phyloP scores from a whole-genome alignment of 2,888 invertebrate species.

The Hartigia nigra region DNA sequence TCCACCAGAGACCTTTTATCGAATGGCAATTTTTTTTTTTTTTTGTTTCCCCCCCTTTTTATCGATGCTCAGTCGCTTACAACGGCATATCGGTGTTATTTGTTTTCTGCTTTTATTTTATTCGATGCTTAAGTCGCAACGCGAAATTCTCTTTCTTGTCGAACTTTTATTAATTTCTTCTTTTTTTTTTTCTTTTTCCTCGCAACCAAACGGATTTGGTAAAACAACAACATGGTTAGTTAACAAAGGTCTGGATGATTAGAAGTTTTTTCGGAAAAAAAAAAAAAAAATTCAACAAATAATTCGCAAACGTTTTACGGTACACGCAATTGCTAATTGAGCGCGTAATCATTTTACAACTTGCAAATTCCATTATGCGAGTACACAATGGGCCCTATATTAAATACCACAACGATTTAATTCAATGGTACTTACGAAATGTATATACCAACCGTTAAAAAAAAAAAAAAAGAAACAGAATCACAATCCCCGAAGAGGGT shows the following conservation, averaged over 20 bases:
- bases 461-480: not conserved
- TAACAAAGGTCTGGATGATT: too few species aligned
- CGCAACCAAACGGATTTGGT: too few species aligned
- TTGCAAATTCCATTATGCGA: not conserved
- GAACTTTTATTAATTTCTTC: too few species aligned
- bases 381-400: not conserved
- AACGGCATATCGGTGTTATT: not conserved
- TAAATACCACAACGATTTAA: not conserved
- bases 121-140: not conserved
- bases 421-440: not conserved
- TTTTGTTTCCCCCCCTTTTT: too few species aligned
- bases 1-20: not conserved
- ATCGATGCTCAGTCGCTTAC: not conserved
- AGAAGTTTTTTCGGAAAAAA: too few species aligned
- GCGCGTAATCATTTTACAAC: too few species aligned
- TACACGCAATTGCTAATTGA: too few species aligned
- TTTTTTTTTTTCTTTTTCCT: too few species aligned
- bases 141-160: too few species aligned
- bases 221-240: too few species aligned
- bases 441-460: not conserved
- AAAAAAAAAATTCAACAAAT: too few species aligned
- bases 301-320: too few species aligned
- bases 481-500: not conserved
- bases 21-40: not conserved
- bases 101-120: not conserved